Percentiles rank a stretch among this genome's conserved stretches.
phyloP scores from a whole-genome alignment of 1,140 invertebrate genomes.

The Battus philenor region DNA sequence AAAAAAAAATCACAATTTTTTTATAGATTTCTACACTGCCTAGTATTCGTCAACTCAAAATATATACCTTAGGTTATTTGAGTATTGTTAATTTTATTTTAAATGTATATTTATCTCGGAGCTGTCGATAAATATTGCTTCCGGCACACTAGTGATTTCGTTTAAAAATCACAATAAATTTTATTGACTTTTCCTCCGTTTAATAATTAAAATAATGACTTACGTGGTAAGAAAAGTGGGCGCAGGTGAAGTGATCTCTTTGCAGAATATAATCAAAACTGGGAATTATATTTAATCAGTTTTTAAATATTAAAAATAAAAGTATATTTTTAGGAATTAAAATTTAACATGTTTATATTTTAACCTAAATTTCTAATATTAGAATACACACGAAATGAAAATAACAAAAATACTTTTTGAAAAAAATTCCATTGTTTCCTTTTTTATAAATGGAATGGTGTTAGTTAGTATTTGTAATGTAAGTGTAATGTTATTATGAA shows the following conservation, averaged over 20 bases:
- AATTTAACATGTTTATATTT: slow-evolving; percentile 47
- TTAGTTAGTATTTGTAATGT: slow-evolving; percentile 35
- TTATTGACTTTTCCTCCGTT: too few species aligned
- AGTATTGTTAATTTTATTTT: not conserved
- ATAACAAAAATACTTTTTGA: slow-evolving; percentile 27
- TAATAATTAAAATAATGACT: too few species aligned
- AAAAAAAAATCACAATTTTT: not conserved
- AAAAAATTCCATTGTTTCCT: slow-evolving; percentile 53
- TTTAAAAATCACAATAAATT: too few species aligned
- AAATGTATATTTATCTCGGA: too few species aligned
- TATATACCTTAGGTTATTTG: not conserved
- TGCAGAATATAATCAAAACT: slow-evolving; percentile 1
- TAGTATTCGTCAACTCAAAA: slow-evolving; percentile 1
- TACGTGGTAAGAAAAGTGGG: too few species aligned
- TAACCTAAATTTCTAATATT: slow-evolving; percentile 28
- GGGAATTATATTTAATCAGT: not conserved
- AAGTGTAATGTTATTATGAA: slow-evolving; percentile 33
- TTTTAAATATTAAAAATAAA: slow-evolving; percentile 24
- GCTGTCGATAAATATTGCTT: too few species aligned
- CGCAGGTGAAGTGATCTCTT: slow-evolving; percentile 12
- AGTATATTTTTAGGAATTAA: slow-evolving; percentile 40
- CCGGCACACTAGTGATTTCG: too few species aligned
- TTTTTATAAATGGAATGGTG: slow-evolving; percentile 40
- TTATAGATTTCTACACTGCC: slow-evolving; percentile 1
- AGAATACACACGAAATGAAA: slow-evolving; percentile 23